phyloP scores from a whole-genome alignment of 2,113 vertebrate genomes.

The Tupaia chinensis region DNA sequence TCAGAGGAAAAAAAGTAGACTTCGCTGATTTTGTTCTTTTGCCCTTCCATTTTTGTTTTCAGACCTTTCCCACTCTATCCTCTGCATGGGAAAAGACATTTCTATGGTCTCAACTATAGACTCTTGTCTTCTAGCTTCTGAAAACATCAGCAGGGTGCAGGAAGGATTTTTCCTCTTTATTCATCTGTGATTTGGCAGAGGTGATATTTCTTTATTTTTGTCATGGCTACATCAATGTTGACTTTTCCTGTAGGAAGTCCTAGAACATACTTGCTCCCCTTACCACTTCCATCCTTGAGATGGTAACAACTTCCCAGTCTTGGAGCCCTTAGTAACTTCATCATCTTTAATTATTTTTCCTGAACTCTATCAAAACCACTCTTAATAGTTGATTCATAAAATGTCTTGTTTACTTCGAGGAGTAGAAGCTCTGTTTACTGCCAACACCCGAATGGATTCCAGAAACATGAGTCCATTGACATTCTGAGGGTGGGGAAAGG shows the following conservation, averaged over 20 bases:
- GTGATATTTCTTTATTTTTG: not conserved
- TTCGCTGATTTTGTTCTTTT: not conserved
- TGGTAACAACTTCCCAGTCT: not conserved
- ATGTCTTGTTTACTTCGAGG: not conserved
- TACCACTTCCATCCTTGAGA: accelerated
- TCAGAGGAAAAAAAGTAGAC: not conserved
- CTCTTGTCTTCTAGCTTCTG: not conserved
- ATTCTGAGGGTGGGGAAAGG: not conserved
- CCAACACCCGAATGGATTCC: not conserved
- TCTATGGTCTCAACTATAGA: not conserved
- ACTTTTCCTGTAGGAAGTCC: not conserved
- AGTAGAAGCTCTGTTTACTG: not conserved
- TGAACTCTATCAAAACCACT: not conserved
- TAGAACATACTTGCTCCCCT: not conserved
- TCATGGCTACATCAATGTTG: too few species aligned
- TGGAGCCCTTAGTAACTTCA: not conserved
- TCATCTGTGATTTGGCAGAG: not conserved
- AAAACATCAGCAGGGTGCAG: too few species aligned
- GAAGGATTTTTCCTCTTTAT: not conserved
- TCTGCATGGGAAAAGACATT: not conserved
- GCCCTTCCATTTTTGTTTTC: not conserved
- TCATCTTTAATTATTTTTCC: not conserved
- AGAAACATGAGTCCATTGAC: not conserved
- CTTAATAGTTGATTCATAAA: not conserved
- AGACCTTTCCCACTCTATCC: too few species aligned